Conservation (phyloP, 2,797 vertebrate species). For the Luscinia luscinia region DNA sequence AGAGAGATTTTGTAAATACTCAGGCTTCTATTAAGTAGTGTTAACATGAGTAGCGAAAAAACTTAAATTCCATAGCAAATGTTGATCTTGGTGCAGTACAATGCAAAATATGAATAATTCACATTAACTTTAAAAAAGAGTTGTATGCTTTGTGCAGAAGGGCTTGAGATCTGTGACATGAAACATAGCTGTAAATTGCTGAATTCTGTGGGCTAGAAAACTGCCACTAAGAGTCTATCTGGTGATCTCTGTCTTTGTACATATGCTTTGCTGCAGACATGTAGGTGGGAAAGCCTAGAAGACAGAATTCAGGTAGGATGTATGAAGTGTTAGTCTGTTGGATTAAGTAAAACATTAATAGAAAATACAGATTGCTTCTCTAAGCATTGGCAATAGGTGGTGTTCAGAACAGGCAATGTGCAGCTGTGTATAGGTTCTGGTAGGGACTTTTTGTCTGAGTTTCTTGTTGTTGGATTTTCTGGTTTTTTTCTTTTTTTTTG, state of each 20-base stretch:
- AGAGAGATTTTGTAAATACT: background rate
- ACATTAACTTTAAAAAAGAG: background rate
- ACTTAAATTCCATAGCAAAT: background rate
- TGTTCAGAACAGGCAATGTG: conserved; percentile 6
- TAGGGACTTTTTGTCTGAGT: background rate
- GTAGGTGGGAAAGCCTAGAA: conserved; percentile 63
- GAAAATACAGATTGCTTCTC: conserved; percentile 60
- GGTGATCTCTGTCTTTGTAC: conserved; percentile 46
- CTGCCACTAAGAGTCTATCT: conserved; percentile 42
- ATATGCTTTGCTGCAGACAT: conserved; percentile 58
- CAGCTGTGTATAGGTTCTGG: conserved; percentile 5
- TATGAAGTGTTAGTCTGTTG: conserved; percentile 64
- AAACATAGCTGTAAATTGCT: conserved; percentile 51
- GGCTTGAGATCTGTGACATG: background rate
- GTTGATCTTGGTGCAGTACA: background rate
- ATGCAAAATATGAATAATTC: conserved; percentile 33
- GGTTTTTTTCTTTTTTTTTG: background rate
- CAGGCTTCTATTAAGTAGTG: background rate
- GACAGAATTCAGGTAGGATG: conserved; percentile 70
- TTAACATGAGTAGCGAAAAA: background rate
- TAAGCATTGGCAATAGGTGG: conserved; percentile 8
- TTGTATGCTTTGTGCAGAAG: conserved; percentile 13
- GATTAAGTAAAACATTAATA: conserved; percentile 64
- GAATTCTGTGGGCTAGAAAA: conserved; percentile 56
- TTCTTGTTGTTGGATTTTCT: background rate